Evolutionary conservation across 2,888 invertebrate genomes (phyloP), one percentile per base, ranked within the genome.

Genomic region (Papilio demoleus): DNA sequence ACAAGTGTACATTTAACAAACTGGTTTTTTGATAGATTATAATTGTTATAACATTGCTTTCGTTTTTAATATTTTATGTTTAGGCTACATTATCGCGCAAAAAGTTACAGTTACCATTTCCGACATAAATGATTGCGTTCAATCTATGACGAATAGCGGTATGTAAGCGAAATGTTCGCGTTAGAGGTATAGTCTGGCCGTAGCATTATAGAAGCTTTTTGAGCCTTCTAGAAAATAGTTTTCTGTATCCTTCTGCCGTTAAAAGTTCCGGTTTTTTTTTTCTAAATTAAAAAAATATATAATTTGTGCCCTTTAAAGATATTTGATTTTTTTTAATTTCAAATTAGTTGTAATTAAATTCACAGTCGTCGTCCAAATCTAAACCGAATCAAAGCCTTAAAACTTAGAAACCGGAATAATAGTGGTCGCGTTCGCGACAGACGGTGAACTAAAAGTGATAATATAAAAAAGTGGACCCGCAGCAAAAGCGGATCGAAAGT

Each of bases 401-500:
- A 45, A 12, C n/a, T 8, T 53, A 27, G 53, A 53, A 27, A 53
- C 53, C 53, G 53, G 53, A 53, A 53, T 27, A 27, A 24, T 53
- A n/a, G 53, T 53, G 27, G 27, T 6, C 53, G 27, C 27, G 27
- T 24, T 53, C 53, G 8, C 27, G 27, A n/a, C 53, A 53, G 53
- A 53, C 47, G 34, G 45, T 66, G 67, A 61, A 38, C 24, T 36
- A 36, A 50, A 36, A 60, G 60, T 11, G 24, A 14, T 27, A 27
- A 50, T 59, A n/a, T 31, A 60, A 61, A 62, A n/a, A 53, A 34
- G 50, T 42, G 27, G 65, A 40, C 34, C 61, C 11, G 61, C 38
- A 4, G 50, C 42, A 62, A 56, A 53, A 53, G 61, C 67, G 61
- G 61, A 61, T 53, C 61, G 61, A 62, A 67, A 53, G 61, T 40